A percentile compares a stretch with the other conserved stretches of the same genome.
phyloP scores from a whole-genome alignment of 2,797 vertebrate genomes.

The Ctenosaura bakeri region DNA sequence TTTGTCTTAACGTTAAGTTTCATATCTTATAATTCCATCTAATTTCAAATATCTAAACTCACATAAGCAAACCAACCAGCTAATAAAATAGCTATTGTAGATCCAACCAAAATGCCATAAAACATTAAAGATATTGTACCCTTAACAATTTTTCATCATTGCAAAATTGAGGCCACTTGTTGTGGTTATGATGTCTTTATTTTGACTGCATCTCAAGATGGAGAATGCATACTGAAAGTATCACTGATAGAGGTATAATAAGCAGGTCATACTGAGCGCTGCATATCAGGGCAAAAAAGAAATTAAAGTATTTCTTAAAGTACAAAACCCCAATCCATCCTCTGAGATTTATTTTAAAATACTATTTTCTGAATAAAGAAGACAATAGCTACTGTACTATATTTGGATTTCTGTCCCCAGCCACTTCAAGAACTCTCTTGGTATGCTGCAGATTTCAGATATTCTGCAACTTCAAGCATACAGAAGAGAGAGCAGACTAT shows the following conservation, averaged over 20 bases:
- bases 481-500: slow-evolving; percentile 5
- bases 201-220: not conserved
- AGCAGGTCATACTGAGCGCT: not conserved
- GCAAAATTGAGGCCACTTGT: not conserved
- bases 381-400: not conserved
- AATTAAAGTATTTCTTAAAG: too few species aligned
- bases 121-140: not conserved
- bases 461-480: slow-evolving; percentile 18
- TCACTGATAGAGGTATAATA: not conserved
- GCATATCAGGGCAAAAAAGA: too few species aligned
- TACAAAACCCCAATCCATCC: not conserved
- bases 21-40: not conserved
- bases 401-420: not conserved
- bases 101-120: not conserved
- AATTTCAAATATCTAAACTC: slow-evolving; percentile 5
- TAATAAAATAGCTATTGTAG: not conserved
- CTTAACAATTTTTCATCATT: not conserved
- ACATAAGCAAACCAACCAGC: not conserved
- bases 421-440: not conserved
- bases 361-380: slow-evolving; percentile 28
- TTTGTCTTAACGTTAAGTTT: not conserved
- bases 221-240: not conserved
- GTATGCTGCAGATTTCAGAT: slow-evolving; percentile 22
- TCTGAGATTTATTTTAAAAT: slow-evolving; percentile 14
- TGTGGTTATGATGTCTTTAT: not conserved